A percentile compares a stretch with the other conserved stretches of the same genome.
These are phyloP conservation scores for Eulithis testata DNA, from an alignment of 2,888 invertebrate species.

Conservation along the genomic window DNA sequence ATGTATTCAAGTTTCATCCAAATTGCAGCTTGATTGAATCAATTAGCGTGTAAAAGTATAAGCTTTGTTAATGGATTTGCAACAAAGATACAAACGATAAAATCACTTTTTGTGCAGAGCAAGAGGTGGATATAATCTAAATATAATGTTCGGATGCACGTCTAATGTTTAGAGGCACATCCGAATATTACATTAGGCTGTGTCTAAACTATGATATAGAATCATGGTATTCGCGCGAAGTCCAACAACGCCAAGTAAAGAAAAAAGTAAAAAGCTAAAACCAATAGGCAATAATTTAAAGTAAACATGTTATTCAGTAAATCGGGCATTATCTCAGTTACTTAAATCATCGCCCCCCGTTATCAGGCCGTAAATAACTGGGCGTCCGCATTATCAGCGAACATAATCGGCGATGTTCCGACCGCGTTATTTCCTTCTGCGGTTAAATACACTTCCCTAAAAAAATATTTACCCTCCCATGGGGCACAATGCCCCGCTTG, in stretches of 20 bases:
- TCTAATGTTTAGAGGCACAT: too few species aligned
- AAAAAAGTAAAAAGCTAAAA: constrained; percentile 19
- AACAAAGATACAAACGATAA: too few species aligned
- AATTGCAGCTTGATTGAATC: too few species aligned
- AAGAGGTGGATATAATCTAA: too few species aligned
- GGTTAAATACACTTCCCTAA: constrained; percentile 71
- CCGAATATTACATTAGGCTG: too few species aligned
- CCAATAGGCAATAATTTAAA: constrained; percentile 54
- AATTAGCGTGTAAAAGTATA: too few species aligned
- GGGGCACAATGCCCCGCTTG: constrained; percentile 51
- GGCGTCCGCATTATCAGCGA: constrained; percentile 67
- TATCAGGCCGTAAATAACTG: constrained; percentile 75
- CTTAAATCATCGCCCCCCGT: constrained; percentile 77
- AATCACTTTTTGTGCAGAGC: too few species aligned
- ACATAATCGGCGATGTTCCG: constrained; percentile 75
- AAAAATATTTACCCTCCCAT: constrained; percentile 66
- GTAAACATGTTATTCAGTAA: constrained; percentile 71
- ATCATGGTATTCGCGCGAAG: too few species aligned
- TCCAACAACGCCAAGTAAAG: not conserved
- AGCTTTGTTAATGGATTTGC: too few species aligned
- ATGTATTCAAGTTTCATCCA: too few species aligned
- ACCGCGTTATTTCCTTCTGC: constrained; percentile 69
- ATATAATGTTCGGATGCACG: too few species aligned
- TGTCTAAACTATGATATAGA: too few species aligned
- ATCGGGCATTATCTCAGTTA: constrained; percentile 71